Evolutionary conservation across 2,888 invertebrate genomes (phyloP).

Genomic region (Dioctria rufipes): DNA sequence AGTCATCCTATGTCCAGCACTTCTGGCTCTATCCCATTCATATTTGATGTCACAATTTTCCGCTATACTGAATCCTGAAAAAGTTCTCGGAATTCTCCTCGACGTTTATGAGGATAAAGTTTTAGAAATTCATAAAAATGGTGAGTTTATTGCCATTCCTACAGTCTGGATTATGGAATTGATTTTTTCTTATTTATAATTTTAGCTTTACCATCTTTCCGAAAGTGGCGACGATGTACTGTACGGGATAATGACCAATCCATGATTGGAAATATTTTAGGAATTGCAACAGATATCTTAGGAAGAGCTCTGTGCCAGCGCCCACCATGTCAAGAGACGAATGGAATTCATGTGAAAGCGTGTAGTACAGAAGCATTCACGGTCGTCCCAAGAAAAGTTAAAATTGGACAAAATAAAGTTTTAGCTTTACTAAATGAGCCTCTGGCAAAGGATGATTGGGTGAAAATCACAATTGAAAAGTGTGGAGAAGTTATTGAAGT

Average conservation of each 20-base stretch:
- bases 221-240: conserved; percentile 85
- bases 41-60: conserved; percentile 68
- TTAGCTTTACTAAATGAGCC: conserved; percentile 86
- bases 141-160: conserved; percentile 68
- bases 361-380: conserved; percentile 70
- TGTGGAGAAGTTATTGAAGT: conserved; percentile 85
- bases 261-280: conserved; percentile 88
- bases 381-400: conserved; percentile 70
- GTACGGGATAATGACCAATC: conserved; percentile 88
- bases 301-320: conserved; percentile 75
- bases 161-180: conserved; percentile 17
- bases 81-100: conserved; percentile 84
- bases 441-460: conserved; percentile 81
- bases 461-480: conserved; percentile 85
- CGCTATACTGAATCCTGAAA: conserved; percentile 74
- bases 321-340: conserved; percentile 78
- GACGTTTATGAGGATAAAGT: conserved; percentile 84
- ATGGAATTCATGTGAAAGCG: conserved; percentile 76
- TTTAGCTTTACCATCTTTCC: conserved; percentile 79
- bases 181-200: conserved; percentile 20
- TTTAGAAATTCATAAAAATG: conserved; percentile 79
- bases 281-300: conserved; percentile 84
- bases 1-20: conserved; percentile 84
- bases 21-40: conserved; percentile 74
- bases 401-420: conserved; percentile 83